These are phyloP conservation scores for Coenonympha arcania DNA, from an alignment of 2,888 invertebrate species.

Conservation along the genomic window DNA sequence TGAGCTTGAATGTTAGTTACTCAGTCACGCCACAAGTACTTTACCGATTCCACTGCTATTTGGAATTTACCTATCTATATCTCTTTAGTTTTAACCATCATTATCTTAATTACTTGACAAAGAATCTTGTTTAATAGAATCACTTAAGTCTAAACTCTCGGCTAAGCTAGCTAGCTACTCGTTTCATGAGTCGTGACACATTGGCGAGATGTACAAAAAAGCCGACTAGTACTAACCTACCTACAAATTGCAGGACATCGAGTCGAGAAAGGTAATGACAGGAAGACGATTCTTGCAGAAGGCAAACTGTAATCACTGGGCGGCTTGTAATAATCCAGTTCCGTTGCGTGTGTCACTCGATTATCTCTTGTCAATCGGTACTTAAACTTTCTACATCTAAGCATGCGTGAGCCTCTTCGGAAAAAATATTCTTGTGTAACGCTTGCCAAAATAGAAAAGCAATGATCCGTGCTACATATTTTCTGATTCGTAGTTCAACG, in stretches of 20 bases:
- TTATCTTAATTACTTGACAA: too few species aligned
- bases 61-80: too few species aligned
- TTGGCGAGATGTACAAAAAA: too few species aligned
- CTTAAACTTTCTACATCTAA: conserved; percentile 61
- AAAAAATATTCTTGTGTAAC: conserved; percentile 55
- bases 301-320: conserved; percentile 5
- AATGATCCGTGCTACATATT: conserved; percentile 1
- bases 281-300: conserved; percentile 8
- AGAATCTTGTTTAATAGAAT: too few species aligned
- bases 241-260: background rate
- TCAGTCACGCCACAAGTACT: too few species aligned
- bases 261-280: conserved; percentile 7
- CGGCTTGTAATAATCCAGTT: conserved; percentile 3
- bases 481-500: background rate
- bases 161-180: too few species aligned
- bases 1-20: too few species aligned
- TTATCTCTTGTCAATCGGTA: conserved; percentile 38
- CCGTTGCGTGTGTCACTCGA: conserved; percentile 48
- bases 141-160: too few species aligned
- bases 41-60: too few species aligned
- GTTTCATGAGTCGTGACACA: too few species aligned
- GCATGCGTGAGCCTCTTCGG: conserved; percentile 46
- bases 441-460: conserved; percentile 63
- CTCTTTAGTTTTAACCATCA: too few species aligned
- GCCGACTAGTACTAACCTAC: too few species aligned